Percentiles rank a stretch among this genome's conserved stretches.
phyloP scores from a whole-genome alignment of 1,140 invertebrate species.

The Aplysia californica region DNA sequence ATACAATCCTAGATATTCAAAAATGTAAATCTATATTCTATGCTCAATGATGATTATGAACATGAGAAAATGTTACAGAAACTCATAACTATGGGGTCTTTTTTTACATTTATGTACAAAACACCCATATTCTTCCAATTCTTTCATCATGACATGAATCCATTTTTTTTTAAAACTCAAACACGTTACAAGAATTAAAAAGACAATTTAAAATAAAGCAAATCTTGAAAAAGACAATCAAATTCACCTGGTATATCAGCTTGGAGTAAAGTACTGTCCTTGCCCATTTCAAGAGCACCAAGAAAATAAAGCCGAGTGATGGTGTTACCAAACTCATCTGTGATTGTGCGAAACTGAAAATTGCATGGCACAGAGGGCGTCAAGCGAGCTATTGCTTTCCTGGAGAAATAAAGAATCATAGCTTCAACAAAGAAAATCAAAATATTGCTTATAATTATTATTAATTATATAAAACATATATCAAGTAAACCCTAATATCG shows the following conservation, averaged over 20 bases:
- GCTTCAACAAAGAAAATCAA: neutral
- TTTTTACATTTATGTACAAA: neutral
- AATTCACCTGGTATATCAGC: conserved; percentile 76
- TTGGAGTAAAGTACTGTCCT: conserved; percentile 89
- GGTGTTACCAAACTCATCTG: conserved; percentile 48
- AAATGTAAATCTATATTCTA: too few species aligned
- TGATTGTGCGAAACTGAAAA: conserved; percentile 73
- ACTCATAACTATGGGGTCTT: neutral
- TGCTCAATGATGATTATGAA: too few species aligned
- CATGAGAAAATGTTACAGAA: too few species aligned
- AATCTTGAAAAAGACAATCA: neutral
- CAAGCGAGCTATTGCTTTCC: conserved; percentile 70
- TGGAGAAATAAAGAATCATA: conserved; percentile 62
- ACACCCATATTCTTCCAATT: neutral
- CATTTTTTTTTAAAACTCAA: neutral
- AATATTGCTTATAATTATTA: neutral
- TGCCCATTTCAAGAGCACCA: conserved; percentile 82
- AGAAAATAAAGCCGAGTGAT: conserved; percentile 83
- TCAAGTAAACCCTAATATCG: neutral
- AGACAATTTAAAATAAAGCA: neutral
- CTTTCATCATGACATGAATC: neutral
- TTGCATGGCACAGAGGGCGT: conserved; percentile 66
- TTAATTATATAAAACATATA: neutral
- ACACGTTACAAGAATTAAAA: neutral
- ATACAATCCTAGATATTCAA: too few species aligned